A percentile compares a stretch with the other conserved stretches of the same genome.
These are phyloP conservation scores for Macrotus californicus DNA, from an alignment of 2,113 vertebrate genomes.

Conservation along the genomic window DNA sequence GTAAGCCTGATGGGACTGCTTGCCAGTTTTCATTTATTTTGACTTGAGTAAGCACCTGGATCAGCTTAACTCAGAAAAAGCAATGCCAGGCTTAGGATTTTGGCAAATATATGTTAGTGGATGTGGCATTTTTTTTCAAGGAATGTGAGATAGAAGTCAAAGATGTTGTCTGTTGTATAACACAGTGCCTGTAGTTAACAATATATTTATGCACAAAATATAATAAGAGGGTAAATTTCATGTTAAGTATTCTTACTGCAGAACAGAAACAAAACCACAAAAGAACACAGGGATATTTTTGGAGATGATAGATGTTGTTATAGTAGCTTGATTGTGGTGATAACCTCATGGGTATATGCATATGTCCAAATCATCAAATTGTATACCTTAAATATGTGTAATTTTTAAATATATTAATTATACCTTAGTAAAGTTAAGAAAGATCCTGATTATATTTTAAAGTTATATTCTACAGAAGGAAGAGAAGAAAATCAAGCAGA, in stretches of 20 bases:
- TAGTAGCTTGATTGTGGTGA: neutral
- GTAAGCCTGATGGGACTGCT: neutral
- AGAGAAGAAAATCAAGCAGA: neutral
- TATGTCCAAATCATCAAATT: neutral
- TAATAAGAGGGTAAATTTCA: neutral
- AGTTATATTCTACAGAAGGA: neutral
- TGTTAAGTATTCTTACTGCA: neutral
- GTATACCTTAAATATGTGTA: neutral
- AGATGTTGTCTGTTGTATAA: neutral
- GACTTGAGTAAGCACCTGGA: neutral
- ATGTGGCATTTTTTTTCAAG: neutral
- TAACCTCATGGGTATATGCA: neutral
- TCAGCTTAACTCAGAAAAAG: slow-evolving; percentile 1
- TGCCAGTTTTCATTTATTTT: slow-evolving; percentile 25
- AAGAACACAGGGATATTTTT: neutral
- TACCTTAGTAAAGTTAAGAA: neutral
- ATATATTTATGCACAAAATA: neutral
- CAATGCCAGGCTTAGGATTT: neutral
- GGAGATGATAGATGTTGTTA: neutral
- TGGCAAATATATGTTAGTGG: neutral
- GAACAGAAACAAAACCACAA: neutral
- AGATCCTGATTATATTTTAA: neutral
- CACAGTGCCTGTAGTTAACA: neutral
- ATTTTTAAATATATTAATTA: neutral
- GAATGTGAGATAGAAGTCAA: neutral